A percentile compares a stretch with the other conserved stretches of the same genome.
Evolutionary conservation across 1,140 invertebrate species (phyloP).

Genomic region (Drosophila pseudoananassae): DNA sequence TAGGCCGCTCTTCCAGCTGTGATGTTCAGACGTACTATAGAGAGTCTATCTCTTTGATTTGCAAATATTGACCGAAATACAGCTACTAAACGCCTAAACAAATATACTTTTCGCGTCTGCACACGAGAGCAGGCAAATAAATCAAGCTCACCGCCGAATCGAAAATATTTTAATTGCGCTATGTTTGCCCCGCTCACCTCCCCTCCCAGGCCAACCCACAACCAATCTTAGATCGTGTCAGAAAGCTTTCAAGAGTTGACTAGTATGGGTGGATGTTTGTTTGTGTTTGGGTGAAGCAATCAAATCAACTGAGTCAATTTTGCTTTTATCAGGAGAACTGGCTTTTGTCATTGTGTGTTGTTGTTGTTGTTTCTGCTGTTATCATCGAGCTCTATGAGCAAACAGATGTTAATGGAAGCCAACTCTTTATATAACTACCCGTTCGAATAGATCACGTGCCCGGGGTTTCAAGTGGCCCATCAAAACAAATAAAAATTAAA

Average conservation of each 20-base stretch:
- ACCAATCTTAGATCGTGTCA: not conserved
- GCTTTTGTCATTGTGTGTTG: slow-evolving; percentile 26
- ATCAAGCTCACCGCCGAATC: slow-evolving; percentile 1
- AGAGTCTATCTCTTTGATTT: slow-evolving; percentile 22
- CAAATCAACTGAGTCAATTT: slow-evolving; percentile 43
- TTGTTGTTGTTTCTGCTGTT: slow-evolving; percentile 27
- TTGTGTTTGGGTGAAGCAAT: slow-evolving; percentile 13
- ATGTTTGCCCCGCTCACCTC: not conserved
- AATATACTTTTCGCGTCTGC: slow-evolving; percentile 42
- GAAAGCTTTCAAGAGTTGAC: not conserved
- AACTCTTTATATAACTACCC: slow-evolving; percentile 23
- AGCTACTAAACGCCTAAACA: slow-evolving; percentile 37
- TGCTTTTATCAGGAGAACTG: slow-evolving; percentile 27
- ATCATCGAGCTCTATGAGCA: slow-evolving; percentile 20
- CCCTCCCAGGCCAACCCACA: not conserved
- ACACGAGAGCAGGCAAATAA: slow-evolving; percentile 30
- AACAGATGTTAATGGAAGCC: slow-evolving; percentile 41
- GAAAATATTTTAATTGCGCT: slow-evolving; percentile 27
- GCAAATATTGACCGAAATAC: slow-evolving; percentile 34
- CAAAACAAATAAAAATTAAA: not conserved
- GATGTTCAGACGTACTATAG: not conserved
- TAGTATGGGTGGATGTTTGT: not conserved
- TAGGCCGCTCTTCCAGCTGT: slow-evolving; percentile 7
- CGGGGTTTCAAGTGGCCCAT: not conserved
- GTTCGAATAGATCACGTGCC: slow-evolving; percentile 34